Evolutionary conservation across 2,797 vertebrate genomes (phyloP), one percentile per base, ranked within the genome.

Genomic region (Sternotherus odoratus): DNA sequence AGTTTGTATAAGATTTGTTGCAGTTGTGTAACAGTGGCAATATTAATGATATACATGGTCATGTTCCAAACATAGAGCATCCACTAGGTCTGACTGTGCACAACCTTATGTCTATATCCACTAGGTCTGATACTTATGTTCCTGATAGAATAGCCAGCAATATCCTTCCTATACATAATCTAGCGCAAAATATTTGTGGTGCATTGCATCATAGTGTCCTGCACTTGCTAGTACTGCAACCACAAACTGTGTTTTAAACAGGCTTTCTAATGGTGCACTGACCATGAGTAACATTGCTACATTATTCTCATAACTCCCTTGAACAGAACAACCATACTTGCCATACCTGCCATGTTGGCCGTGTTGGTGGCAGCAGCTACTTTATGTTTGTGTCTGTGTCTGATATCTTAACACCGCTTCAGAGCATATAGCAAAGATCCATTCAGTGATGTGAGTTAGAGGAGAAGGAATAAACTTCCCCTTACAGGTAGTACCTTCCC

Each of bases 381-480:
- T 43, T 36, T 72, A 36, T 39, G 36, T 69, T 39, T 69, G 63
- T 39, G 66, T 39, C 66, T 72, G 66, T 69, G 23, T 46, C 17
- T 72, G 21, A 43, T 43, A 43, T 12, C 69, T 26, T 9, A 77
- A 23, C 12, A 85, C 46, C 80, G 84, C 1, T 49, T 19, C 39
- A 1, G 0, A n/a, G 15, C 74, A 1, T 75, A 85, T 19, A 30
- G 1, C 7, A 43, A 24, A 21, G 6, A 72, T 43, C 39, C 6
- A 74, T 43, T 12, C 24, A 28, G 26, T 30, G 13, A 24, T 28
- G 23, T 74, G 72, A 28, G 26, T 13, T 26, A 46, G 39, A 46
- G 43, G 72, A 74, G 23, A 43, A 39, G 24, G 69, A 72, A 43
- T 23, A 72, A 19, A 23, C 10, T 72, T 16, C 63, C 63, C 63